Conservation (phyloP, 2,888 invertebrate genomes). For the Ochropleura leucogaster region DNA sequence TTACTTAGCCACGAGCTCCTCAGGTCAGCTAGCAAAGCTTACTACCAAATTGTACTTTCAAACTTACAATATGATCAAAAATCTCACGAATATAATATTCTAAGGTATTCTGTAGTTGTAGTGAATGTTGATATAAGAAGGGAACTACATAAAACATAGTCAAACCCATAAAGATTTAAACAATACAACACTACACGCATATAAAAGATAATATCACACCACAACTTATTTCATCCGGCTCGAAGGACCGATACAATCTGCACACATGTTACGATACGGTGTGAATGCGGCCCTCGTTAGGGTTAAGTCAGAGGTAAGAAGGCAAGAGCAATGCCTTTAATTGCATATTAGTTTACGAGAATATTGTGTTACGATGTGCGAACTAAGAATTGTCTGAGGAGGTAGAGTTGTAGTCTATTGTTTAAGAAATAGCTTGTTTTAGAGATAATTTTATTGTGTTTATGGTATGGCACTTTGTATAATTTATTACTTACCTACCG, state of each 20-base stretch:
- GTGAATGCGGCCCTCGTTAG: slow-evolving; percentile 55
- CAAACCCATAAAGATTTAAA: slow-evolving; percentile 7
- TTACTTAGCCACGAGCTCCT: no score
- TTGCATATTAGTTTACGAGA: slow-evolving; percentile 58
- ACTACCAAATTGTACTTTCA: no score
- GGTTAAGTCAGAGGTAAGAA: slow-evolving; percentile 56
- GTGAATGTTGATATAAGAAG: neutral
- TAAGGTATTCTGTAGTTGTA: neutral
- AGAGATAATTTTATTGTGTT: neutral
- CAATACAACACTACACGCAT: slow-evolving; percentile 14
- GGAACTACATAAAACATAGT: neutral
- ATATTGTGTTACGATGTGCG: slow-evolving; percentile 49
- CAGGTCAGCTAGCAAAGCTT: no score
- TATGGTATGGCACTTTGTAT: neutral
- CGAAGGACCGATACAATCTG: slow-evolving; percentile 43
- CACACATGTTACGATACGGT: slow-evolving; percentile 51
- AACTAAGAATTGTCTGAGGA: slow-evolving; percentile 29
- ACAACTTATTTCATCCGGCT: slow-evolving; percentile 36
- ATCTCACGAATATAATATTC: neutral
- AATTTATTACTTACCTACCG: neutral
- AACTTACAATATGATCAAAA: neutral
- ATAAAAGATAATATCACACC: slow-evolving; percentile 37
- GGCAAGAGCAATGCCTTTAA: slow-evolving; percentile 51
- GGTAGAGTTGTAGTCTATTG: slow-evolving; percentile 31
- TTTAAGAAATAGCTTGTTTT: slow-evolving; percentile 7